Base-by-base conservation (phyloP, 1,140 invertebrate genomes). In the Scaptomyza hsui region DNA sequence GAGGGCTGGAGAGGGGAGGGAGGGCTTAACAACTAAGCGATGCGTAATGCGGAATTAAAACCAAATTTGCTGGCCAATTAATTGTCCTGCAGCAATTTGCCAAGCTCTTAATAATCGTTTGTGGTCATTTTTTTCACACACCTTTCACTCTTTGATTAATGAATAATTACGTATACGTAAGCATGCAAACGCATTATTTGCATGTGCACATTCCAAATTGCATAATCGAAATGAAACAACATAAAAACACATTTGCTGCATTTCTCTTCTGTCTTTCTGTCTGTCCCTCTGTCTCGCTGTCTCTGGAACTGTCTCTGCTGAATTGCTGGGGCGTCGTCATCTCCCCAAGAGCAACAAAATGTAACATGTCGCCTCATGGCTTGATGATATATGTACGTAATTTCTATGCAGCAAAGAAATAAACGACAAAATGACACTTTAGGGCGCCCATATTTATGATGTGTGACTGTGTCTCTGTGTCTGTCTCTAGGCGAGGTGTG, bases 81-180 rank as follows among this genome's bases (percentile, higher is more conserved):
- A 81, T 77, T 63, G 73, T 64, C 15, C 63, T 41, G 32, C 63
- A 67, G 63, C 70, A 72, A 72, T 77, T 65, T 65, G 53, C 53
- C 42, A 45, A 57, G 24, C 69, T 67, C 51, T 73, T 74, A 78
- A 78, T 78, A 79, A 73, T 70, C 41, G 52, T 57, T 53, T 47
- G 19, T 26, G 37, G 59, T 49, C 9, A 15, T 57, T 18, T 48
- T 45, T 80, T 47, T 2, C 26, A 21, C 18, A 3, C 35, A 42
- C 13, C 37, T 41, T 26, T 48, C 6, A 15, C 15, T 72, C 15
- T 72, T 78, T 71, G 74, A 81, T 83, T 81, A 81, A 81, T 78
- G 82, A 60, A 82, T 78, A 72, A 78, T 75, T 76, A 83, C 78
- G 77, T 78, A 75, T 80, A 81, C 77, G 77, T 62, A 65, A 48